phyloP scores from a whole-genome alignment of 2,797 vertebrate species.

The Tenualosa thibaudeaui region DNA sequence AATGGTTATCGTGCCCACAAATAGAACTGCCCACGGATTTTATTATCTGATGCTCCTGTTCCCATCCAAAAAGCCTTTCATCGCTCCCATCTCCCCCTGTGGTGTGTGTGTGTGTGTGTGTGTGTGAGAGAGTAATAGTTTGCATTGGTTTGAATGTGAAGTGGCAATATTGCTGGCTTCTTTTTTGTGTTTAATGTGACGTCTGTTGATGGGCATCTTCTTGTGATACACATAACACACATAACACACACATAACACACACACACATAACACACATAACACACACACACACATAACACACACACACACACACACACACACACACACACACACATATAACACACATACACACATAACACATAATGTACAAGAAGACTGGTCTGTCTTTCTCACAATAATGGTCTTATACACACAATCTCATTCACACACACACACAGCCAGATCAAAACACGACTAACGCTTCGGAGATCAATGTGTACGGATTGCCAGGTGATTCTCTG shows the following conservation, averaged over 20 bases:
- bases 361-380: too few species aligned
- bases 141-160: background rate
- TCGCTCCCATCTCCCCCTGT: background rate
- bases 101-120: constrained; percentile 3
- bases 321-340: background rate
- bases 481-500: background rate
- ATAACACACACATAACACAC: background rate
- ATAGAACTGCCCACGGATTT: background rate
- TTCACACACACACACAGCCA: background rate
- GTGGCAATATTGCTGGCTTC: background rate
- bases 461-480: background rate
- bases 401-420: background rate
- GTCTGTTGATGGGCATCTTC: background rate
- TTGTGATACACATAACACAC: background rate
- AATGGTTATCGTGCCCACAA: background rate
- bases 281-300: background rate
- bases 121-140: background rate
- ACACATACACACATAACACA: constrained; percentile 1
- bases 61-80: constrained; percentile 17
- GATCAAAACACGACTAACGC: background rate
- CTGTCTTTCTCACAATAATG: background rate
- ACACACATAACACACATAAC: constrained; percentile 4
- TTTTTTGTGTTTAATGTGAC: background rate
- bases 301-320: constrained; percentile 3
- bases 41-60: constrained; percentile 9